A percentile compares a stretch with the other conserved stretches of the same genome.
phyloP scores from a whole-genome alignment of 2,888 invertebrate species.

The Vandiemenella viatica region DNA sequence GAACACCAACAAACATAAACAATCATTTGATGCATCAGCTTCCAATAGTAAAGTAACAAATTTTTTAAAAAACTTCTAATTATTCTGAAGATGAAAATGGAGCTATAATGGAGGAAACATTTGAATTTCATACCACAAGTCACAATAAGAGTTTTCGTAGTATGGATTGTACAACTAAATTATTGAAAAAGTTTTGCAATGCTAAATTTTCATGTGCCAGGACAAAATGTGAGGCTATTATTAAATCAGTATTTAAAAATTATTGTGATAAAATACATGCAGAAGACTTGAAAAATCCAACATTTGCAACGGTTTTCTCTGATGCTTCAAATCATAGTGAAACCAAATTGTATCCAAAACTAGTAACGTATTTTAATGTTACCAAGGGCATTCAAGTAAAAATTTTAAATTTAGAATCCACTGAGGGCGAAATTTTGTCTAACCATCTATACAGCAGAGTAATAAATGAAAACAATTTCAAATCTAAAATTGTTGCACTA shows the following conservation, averaged over 20 bases:
- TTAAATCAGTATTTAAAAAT: too few relatives aligned
- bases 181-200: too few relatives aligned
- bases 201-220: too few relatives aligned
- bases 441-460: not conserved
- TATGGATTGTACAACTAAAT: too few relatives aligned
- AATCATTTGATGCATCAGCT: not conserved
- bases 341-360: too few relatives aligned
- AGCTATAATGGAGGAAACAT: too few relatives aligned
- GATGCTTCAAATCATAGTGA: conserved; percentile 17
- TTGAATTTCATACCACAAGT: conserved; percentile 10
- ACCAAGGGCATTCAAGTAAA: too few relatives aligned
- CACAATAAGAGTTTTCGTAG: conserved; percentile 14
- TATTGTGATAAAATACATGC: not conserved
- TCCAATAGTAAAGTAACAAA: not conserved
- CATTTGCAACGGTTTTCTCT: conserved; percentile 9
- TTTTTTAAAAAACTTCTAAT: not conserved
- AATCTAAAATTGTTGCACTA: not conserved
- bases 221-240: too few relatives aligned
- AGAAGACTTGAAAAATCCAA: conserved; percentile 1
- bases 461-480: too few relatives aligned
- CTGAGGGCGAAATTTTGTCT: not conserved
- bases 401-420: not conserved
- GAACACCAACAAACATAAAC: conserved; percentile 11
- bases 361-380: too few relatives aligned
- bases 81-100: too few relatives aligned